Base-by-base conservation (phyloP, 1,140 invertebrate species). In the Cydia amplana region DNA sequence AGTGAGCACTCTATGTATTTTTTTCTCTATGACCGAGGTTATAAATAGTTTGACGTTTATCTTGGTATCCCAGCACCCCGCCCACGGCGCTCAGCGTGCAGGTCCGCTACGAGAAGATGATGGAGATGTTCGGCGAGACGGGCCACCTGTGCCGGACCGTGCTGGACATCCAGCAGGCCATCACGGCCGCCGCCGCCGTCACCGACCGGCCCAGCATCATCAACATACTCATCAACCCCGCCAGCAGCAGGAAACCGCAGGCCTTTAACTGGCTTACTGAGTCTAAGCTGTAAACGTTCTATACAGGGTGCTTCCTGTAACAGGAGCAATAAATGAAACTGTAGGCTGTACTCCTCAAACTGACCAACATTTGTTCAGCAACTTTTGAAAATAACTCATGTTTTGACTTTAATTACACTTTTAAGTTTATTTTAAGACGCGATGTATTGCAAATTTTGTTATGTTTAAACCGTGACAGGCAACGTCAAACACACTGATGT, bases 241-340 rank as follows among this genome's bases (percentile, higher is more conserved):
- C 95, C 78, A 96, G 98, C 51, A 97, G 97, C 86, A 95, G 98
- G 78, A 99, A 99, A 93, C 95, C 96, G 74, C 98, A 99, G 93
- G 95, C 96, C 40, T 98, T 97, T 86, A 96, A 94, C 82, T 99
- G 98, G 98, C 93, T 99, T 2, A 99, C 98, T 0, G 96, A 98
- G 93, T 97, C 97, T 23, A 98, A 98, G 92, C 93, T 98, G 76
- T 97, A 93, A 95, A 23, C 55, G 5, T 20, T 28, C 28, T 1
- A 2, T 2, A 4, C 3, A 28, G 28, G 4, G 2, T 28, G 28
- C 28, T 4, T 28, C 2, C 28, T 28, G 28, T 28, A 28, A 28
- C 4, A 28, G 28, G 3, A 0, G 4, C 28, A 28, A 28, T n/a
- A n/a, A n/a, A n/a, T n/a, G n/a, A n/a, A n/a, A n/a, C n/a, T n/a